phyloP scores from a whole-genome alignment of 2,113 vertebrate species.

The Oreotrochilus melanogaster region DNA sequence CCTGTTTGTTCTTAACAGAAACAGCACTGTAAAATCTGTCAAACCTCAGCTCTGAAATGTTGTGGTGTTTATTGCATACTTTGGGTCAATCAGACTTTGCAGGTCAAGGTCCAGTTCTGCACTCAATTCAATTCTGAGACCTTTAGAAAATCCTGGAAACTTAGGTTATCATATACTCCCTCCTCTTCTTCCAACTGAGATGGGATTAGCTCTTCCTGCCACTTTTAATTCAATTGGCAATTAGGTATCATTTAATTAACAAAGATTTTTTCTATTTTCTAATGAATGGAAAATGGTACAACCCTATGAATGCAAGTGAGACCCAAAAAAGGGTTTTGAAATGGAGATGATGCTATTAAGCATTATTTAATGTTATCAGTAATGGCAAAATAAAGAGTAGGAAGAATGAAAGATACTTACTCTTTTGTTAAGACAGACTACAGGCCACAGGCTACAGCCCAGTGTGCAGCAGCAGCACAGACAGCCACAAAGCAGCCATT shows the following conservation, averaged over 20 bases:
- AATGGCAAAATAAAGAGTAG: background rate
- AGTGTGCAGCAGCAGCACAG: slow-evolving; percentile 98
- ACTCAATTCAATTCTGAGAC: background rate
- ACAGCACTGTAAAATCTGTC: background rate
- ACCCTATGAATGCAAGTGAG: background rate
- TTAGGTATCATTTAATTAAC: background rate
- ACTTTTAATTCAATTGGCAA: background rate
- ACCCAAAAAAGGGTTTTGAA: background rate
- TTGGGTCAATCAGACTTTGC: background rate
- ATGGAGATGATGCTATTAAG: rapidly evolving
- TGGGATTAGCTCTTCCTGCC: background rate
- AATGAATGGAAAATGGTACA: background rate
- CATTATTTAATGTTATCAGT: background rate
- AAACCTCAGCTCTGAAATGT: background rate
- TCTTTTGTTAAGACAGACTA: slow-evolving; percentile 99
- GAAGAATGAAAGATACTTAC: slow-evolving; percentile 75
- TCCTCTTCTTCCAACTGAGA: background rate
- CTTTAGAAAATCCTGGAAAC: background rate
- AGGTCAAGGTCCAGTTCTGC: background rate
- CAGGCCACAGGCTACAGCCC: slow-evolving; percentile 98
- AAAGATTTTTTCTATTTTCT: background rate
- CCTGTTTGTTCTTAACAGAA: background rate
- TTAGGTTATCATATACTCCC: background rate
- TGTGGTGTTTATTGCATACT: background rate
- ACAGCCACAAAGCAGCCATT: slow-evolving; percentile 98